Percentiles rank a stretch among this genome's conserved stretches.
phyloP scores from a whole-genome alignment of 2,888 invertebrate genomes.

The Abrostola triplasia region DNA sequence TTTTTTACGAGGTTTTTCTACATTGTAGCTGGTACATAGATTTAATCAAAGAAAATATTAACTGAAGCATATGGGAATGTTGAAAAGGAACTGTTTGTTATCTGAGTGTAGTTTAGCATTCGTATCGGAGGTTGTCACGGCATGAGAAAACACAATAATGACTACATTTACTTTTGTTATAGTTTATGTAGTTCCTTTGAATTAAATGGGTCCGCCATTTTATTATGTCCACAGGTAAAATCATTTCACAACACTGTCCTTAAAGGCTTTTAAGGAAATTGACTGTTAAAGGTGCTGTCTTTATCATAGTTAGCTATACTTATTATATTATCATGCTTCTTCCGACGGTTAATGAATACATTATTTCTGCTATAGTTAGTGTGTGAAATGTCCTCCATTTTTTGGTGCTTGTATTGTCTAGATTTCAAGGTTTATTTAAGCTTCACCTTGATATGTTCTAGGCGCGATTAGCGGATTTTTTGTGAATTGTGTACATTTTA shows the following conservation, averaged over 20 bases:
- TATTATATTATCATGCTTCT: constrained; percentile 10
- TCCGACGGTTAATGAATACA: constrained; percentile 19
- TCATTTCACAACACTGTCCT: constrained; percentile 24
- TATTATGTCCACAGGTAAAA: constrained; percentile 40
- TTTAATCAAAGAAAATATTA: constrained; percentile 9
- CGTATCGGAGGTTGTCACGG: constrained; percentile 37
- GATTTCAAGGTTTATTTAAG: constrained; percentile 25
- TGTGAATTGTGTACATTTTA: background rate
- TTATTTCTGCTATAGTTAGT: constrained; percentile 13
- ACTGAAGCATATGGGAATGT: constrained; percentile 4
- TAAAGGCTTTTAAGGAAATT: constrained; percentile 40
- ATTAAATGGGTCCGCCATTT: constrained; percentile 32
- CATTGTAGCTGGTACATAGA: too few relatives aligned
- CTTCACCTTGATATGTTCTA: background rate
- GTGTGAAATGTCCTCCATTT: constrained; percentile 34
- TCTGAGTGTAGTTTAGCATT: constrained; percentile 20
- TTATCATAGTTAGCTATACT: background rate
- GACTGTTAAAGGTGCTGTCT: constrained; percentile 16
- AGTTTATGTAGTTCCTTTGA: constrained; percentile 32
- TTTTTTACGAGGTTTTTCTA: background rate
- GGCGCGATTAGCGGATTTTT: background rate
- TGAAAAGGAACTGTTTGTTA: constrained; percentile 26
- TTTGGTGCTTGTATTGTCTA: constrained; percentile 31
- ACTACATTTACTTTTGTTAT: constrained; percentile 29
- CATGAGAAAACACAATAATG: constrained; percentile 50